phyloP scores from a whole-genome alignment of 2,888 invertebrate species.

The Spodoptera littoralis region DNA sequence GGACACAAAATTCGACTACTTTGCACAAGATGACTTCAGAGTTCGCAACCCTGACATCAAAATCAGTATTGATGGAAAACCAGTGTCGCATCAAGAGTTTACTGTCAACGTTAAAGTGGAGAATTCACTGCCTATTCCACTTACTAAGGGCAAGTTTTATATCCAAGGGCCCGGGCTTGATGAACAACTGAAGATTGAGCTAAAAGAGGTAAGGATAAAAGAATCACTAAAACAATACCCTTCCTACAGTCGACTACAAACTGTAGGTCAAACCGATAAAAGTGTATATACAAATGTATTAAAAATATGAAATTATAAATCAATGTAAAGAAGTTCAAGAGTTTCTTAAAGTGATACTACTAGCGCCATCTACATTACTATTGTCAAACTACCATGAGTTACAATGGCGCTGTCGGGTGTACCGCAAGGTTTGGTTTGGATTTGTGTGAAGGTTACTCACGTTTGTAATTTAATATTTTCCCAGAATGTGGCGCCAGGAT shows the following conservation, averaged over 20 bases:
- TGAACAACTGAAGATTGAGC: constrained; percentile 91
- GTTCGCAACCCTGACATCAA: constrained; percentile 96
- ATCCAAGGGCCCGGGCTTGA: constrained; percentile 95
- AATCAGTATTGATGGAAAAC: constrained; percentile 90
- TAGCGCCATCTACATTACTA: constrained; percentile 54
- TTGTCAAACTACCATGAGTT: constrained; percentile 13
- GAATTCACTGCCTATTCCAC: constrained; percentile 94
- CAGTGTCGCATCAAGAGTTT: constrained; percentile 85
- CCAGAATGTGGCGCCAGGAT: constrained; percentile 87
- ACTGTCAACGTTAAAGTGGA: constrained; percentile 91
- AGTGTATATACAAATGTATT: too few relatives aligned
- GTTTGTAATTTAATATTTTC: constrained; percentile 24
- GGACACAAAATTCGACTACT: constrained; percentile 95
- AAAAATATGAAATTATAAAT: background rate
- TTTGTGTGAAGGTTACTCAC: constrained; percentile 17
- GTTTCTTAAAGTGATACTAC: background rate
- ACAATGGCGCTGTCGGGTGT: background rate
- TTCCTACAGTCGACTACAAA: too few relatives aligned
- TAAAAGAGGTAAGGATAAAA: constrained; percentile 87
- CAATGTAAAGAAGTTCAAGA: constrained; percentile 89
- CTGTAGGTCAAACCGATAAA: too few relatives aligned
- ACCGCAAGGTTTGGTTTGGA: constrained; percentile 1
- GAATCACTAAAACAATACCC: too few relatives aligned
- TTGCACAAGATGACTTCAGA: constrained; percentile 96
- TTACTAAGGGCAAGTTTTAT: constrained; percentile 93